Conservation (phyloP, 2,888 invertebrate genomes). For the Gisinianus flammeolus region DNA sequence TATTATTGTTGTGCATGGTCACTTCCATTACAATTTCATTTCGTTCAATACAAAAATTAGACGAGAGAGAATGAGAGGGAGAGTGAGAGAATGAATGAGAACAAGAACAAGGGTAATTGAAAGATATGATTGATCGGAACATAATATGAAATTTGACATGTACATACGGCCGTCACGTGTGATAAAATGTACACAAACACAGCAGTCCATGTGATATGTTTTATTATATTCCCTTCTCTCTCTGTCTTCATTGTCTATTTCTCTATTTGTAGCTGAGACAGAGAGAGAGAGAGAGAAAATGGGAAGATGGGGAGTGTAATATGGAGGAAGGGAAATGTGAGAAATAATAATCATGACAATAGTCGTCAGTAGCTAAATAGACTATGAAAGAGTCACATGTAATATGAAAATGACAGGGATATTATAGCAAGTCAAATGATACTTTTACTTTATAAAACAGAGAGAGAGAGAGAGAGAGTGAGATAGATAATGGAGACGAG, state of each 20-base stretch:
- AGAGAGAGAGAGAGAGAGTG: slow-evolving; percentile 18
- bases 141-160: too few relatives aligned
- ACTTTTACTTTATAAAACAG: not conserved
- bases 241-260: too few relatives aligned
- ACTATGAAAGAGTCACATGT: too few relatives aligned
- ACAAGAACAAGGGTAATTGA: slow-evolving; percentile 35
- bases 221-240: too few relatives aligned
- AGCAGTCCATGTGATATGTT: too few relatives aligned
- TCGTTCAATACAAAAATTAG: too few relatives aligned
- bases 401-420: not conserved
- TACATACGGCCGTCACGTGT: too few relatives aligned
- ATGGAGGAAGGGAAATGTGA: slow-evolving; percentile 35
- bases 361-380: not conserved
- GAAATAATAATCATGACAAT: slow-evolving; percentile 37
- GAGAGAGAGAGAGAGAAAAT: not conserved
- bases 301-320: slow-evolving; percentile 25
- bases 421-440: not conserved
- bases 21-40: too few relatives aligned
- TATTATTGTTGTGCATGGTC: too few relatives aligned
- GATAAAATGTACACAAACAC: too few relatives aligned
- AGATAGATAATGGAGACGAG: not conserved
- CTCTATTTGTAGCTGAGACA: not conserved
- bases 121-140: slow-evolving; percentile 38
- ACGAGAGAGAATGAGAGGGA: not conserved
- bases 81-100: not conserved